These are phyloP conservation scores for Vireo altiloquus DNA, from an alignment of 2,113 vertebrate genomes.

Conservation along the genomic window DNA sequence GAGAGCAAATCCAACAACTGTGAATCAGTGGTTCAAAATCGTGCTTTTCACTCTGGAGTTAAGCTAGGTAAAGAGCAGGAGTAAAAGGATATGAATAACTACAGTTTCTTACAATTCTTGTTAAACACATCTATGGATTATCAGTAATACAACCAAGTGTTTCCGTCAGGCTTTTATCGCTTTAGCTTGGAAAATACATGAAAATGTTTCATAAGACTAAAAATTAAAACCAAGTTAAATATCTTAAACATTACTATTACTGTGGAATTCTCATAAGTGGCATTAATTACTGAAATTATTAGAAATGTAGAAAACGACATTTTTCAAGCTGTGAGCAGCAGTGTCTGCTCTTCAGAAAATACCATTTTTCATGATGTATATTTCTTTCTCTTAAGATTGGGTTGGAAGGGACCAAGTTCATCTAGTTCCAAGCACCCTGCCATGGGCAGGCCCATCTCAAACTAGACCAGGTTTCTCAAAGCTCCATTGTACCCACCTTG, in stretches of 20 bases:
- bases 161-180: background rate
- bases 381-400: background rate
- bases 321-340: background rate
- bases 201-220: background rate
- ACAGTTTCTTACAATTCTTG: background rate
- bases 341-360: background rate
- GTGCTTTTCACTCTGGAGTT: background rate
- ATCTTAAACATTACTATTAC: background rate
- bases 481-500: rapidly evolving
- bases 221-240: background rate
- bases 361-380: background rate
- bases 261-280: background rate
- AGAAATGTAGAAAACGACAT: background rate
- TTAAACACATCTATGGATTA: background rate
- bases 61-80: background rate
- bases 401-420: background rate
- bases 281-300: background rate
- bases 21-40: background rate
- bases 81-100: background rate
- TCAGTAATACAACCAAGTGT: background rate
- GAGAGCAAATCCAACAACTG: background rate
- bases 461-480: background rate
- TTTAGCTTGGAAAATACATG: background rate
- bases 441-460: background rate
- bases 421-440: background rate